Conservation (phyloP, 2,888 invertebrate species). For the Drosophila peninsularis region DNA sequence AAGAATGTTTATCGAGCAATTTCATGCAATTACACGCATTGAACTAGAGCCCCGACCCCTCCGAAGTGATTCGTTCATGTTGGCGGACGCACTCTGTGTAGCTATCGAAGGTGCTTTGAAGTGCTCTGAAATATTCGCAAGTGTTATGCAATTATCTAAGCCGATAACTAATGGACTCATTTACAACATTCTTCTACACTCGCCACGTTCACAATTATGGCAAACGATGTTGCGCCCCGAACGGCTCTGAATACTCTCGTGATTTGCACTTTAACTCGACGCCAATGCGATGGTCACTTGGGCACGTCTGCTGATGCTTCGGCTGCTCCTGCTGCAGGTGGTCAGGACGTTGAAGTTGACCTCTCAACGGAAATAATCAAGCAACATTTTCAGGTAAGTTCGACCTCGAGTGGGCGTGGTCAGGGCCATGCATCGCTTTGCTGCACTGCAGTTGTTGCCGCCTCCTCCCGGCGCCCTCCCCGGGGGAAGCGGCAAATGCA, state of each 20-base stretch:
- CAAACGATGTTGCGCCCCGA: constrained; percentile 37
- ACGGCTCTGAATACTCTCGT: constrained; percentile 40
- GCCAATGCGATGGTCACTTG: constrained; percentile 68
- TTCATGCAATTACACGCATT: background rate
- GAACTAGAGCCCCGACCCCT: constrained; percentile 1
- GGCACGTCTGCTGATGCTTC: constrained; percentile 66
- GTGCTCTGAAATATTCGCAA: constrained; percentile 19
- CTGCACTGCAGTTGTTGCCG: constrained; percentile 12
- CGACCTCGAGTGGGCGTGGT: constrained; percentile 18
- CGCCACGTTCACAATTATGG: constrained; percentile 31
- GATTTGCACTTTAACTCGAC: constrained; percentile 45
- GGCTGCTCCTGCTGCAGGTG: constrained; percentile 75
- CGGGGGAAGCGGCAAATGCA: constrained; percentile 33
- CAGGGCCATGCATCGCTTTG: constrained; percentile 18
- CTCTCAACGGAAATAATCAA: constrained; percentile 85
- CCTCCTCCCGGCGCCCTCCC: background rate
- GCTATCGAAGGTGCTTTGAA: constrained; percentile 15
- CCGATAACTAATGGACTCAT: constrained; percentile 49
- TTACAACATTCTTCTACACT: constrained; percentile 51
- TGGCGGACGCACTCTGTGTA: constrained; percentile 49
- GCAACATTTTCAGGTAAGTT: constrained; percentile 85
- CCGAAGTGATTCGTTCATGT: constrained; percentile 35
- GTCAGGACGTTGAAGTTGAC: constrained; percentile 84
- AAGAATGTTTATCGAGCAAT: background rate
- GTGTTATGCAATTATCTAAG: constrained; percentile 2